phyloP scores from a whole-genome alignment of 2,797 vertebrate genomes.

The Brotula barbata region DNA sequence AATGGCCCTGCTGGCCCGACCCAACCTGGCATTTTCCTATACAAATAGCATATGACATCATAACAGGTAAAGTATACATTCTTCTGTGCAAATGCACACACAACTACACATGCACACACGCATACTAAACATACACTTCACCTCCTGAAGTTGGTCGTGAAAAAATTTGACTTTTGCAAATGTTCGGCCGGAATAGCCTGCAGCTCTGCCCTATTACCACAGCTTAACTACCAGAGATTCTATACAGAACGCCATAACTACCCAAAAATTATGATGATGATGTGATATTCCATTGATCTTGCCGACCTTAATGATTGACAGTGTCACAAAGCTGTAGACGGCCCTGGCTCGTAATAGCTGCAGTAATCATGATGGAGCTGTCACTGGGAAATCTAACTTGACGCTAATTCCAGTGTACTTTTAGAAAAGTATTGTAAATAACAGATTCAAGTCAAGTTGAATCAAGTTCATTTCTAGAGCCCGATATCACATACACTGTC shows the following conservation, averaged over 20 bases:
- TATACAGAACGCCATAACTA: background rate
- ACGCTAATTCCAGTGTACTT: no score
- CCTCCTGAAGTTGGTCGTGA: background rate
- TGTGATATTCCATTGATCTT: conserved; percentile 1
- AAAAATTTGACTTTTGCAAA: background rate
- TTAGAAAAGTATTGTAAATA: no score
- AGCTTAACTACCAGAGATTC: background rate
- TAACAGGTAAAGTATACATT: background rate
- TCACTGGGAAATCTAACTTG: background rate
- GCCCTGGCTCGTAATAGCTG: background rate
- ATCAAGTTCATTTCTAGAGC: no score
- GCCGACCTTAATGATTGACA: background rate
- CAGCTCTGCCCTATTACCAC: background rate
- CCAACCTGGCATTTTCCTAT: conserved; percentile 11
- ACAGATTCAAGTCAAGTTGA: no score
- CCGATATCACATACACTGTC: no score
- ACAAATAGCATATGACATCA: conserved; percentile 16
- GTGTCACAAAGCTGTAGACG: background rate
- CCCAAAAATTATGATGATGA: background rate
- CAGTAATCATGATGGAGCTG: background rate
- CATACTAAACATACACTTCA: background rate
- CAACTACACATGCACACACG: conserved; percentile 3
- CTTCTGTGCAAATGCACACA: conserved; percentile 16
- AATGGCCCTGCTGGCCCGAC: conserved; percentile 3
- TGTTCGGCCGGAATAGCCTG: no score